phyloP scores from a whole-genome alignment of 2,113 vertebrate genomes.

The Brachyistius frenatus region DNA sequence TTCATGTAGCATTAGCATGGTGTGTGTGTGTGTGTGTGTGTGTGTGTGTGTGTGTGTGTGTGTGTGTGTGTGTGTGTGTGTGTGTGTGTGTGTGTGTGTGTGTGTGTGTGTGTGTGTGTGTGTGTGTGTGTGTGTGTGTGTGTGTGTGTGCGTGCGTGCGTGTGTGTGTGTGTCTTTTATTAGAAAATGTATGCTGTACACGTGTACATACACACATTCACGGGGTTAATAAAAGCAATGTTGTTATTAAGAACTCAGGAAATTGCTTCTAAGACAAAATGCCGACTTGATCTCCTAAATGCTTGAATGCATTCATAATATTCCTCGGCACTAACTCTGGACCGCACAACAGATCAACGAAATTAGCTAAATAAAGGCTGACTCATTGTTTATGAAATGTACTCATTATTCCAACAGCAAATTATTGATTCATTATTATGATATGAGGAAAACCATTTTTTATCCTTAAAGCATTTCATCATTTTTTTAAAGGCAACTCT shows the following conservation, averaged over 20 bases:
- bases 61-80: no score
- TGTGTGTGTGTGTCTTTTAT: slow-evolving; percentile 1
- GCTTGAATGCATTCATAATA: neutral
- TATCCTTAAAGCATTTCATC: neutral
- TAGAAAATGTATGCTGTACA: slow-evolving; percentile 1
- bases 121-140: no score
- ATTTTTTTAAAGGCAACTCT: neutral
- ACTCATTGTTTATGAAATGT: neutral
- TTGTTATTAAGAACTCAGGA: neutral
- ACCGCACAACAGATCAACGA: neutral
- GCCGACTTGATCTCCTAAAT: neutral
- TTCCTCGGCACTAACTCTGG: neutral
- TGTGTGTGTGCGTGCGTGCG: no score
- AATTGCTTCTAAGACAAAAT: neutral
- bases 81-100: no score
- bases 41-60: no score
- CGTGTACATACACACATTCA: slow-evolving; percentile 3
- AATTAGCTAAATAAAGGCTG: neutral
- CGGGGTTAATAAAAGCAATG: neutral
- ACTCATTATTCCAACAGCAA: neutral
- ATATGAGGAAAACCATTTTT: neutral
- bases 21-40: slow-evolving; percentile 12
- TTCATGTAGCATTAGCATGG: slow-evolving; percentile 37
- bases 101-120: no score
- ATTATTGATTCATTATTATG: neutral